These are phyloP conservation scores for Calypte anna DNA, from an alignment of 2,113 vertebrate genomes.

Conservation along the genomic window DNA sequence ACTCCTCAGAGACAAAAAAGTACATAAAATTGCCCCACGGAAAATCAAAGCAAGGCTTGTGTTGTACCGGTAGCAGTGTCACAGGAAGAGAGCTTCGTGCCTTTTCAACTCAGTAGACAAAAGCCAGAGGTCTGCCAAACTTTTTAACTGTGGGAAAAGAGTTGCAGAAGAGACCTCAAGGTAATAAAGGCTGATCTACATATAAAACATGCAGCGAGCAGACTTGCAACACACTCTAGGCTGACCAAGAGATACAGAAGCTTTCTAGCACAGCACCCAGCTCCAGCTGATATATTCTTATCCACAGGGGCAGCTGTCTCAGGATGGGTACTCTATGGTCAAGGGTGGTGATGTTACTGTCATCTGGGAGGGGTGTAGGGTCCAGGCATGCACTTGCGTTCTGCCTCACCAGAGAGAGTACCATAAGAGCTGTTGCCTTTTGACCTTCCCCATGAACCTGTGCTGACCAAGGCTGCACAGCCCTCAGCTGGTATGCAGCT, in stretches of 20 bases:
- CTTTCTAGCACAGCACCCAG: not conserved
- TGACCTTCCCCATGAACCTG: not conserved
- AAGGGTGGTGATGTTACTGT: not conserved
- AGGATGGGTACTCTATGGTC: not conserved
- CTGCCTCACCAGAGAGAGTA: not conserved
- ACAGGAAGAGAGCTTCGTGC: not conserved
- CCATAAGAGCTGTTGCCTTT: not conserved
- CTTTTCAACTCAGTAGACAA: not conserved
- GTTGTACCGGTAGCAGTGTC: not conserved
- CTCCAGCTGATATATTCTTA: not conserved
- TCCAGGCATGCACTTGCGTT: not conserved
- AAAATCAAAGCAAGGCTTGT: not conserved
- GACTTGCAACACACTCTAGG: not conserved
- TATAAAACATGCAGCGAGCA: fast-evolving
- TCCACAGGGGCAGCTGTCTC: not conserved
- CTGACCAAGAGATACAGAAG: fast-evolving
- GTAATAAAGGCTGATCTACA: not conserved
- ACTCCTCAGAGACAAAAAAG: not conserved
- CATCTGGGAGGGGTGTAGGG: not conserved
- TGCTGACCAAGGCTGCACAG: not conserved
- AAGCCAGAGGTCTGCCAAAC: not conserved
- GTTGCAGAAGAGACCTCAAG: not conserved
- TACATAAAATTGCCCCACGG: not conserved
- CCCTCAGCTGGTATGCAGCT: not conserved
- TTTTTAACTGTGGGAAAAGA: not conserved